A percentile compares a stretch with the other conserved stretches of the same genome.
Conservation (phyloP, 2,888 invertebrate genomes). For the Drosophila vallismaia region DNA sequence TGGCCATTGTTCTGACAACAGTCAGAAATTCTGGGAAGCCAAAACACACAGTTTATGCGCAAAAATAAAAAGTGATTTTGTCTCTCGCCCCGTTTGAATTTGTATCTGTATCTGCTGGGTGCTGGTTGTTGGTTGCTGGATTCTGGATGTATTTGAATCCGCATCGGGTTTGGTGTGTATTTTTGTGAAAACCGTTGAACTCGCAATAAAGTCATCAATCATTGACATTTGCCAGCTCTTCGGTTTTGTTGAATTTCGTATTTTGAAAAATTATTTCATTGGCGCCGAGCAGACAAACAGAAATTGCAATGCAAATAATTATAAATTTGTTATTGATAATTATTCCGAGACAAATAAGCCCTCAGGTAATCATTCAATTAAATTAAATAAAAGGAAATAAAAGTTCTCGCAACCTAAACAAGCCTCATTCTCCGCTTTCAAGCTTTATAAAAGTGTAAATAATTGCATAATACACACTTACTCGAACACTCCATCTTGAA, state of each 20-base stretch:
- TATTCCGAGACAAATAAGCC: background rate
- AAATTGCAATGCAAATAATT: slow-evolving; percentile 25
- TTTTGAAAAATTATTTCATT: slow-evolving; percentile 69
- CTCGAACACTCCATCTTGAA: slow-evolving; percentile 30
- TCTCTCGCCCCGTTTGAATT: slow-evolving; percentile 36
- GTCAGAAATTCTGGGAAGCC: slow-evolving; percentile 63
- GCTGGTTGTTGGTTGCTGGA: background rate
- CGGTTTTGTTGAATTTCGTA: slow-evolving; percentile 25
- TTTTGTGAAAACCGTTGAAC: slow-evolving; percentile 77
- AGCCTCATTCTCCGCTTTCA: background rate
- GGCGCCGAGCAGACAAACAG: slow-evolving; percentile 56
- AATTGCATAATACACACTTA: slow-evolving; percentile 42
- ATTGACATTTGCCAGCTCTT: slow-evolving; percentile 73
- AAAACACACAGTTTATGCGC: slow-evolving; percentile 70
- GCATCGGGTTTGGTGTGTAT: slow-evolving; percentile 52
- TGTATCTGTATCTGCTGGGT: slow-evolving; percentile 20
- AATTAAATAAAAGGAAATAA: background rate
- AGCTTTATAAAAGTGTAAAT: slow-evolving; percentile 29
- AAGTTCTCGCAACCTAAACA: background rate
- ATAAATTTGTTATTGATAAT: background rate
- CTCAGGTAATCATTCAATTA: background rate
- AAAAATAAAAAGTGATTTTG: slow-evolving; percentile 73
- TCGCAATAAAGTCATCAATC: slow-evolving; percentile 81
- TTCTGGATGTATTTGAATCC: slow-evolving; percentile 15
- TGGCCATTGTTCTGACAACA: slow-evolving; percentile 68